phyloP scores from a whole-genome alignment of 1,140 invertebrate genomes.

The Aphelinus certus region DNA sequence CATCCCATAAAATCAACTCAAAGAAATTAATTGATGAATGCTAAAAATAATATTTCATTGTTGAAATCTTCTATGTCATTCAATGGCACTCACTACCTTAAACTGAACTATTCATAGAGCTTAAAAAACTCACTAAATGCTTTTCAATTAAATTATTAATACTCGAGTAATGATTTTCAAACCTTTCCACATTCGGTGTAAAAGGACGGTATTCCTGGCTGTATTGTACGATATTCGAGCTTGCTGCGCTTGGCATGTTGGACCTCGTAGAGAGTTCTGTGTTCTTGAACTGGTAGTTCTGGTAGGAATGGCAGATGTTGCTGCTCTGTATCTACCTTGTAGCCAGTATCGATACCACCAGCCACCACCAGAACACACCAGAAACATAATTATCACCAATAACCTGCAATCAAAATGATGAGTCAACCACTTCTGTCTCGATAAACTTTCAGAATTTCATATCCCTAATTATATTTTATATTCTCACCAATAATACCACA shows the following conservation, averaged over 20 bases:
- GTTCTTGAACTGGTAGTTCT: constrained; percentile 54
- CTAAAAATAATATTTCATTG: too few relatives aligned
- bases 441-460: constrained; percentile 7
- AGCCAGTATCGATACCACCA: constrained; percentile 69
- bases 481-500: constrained; percentile 65
- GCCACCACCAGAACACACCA: constrained; percentile 66
- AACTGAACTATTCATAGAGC: too few relatives aligned
- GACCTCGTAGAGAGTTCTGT: constrained; percentile 53
- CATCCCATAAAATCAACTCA: too few relatives aligned
- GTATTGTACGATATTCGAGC: constrained; percentile 63
- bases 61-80: too few relatives aligned
- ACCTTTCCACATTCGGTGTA: constrained; percentile 66
- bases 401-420: constrained; percentile 56
- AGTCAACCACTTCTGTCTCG: constrained; percentile 18
- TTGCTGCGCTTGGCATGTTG: constrained; percentile 59
- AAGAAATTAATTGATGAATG: too few relatives aligned
- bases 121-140: too few relatives aligned
- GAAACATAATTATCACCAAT: constrained; percentile 67
- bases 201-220: constrained; percentile 62
- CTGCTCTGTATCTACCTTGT: constrained; percentile 61
- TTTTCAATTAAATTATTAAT: too few relatives aligned
- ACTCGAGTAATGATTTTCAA: constrained; percentile 26
- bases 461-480: neutral
- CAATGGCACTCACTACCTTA: too few relatives aligned
- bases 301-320: constrained; percentile 53